A percentile compares a stretch with the other conserved stretches of the same genome.
Evolutionary conservation across 2,888 invertebrate genomes (phyloP).

Genomic region (Lutraria lutraria): DNA sequence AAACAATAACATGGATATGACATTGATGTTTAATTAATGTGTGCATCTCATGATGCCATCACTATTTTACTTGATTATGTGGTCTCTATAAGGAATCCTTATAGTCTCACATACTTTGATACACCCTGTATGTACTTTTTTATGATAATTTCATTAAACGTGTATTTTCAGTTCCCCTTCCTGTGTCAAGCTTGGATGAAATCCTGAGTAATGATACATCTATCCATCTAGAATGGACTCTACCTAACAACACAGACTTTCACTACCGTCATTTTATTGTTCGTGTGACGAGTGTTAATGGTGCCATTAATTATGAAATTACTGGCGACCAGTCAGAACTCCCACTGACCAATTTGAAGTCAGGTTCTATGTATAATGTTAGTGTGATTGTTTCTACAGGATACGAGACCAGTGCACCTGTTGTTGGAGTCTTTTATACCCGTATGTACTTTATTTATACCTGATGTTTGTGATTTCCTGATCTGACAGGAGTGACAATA

Average conservation of each 20-base stretch:
- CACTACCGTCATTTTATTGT: constrained; percentile 48
- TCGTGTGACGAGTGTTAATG: constrained; percentile 39
- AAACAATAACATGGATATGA: too few relatives aligned
- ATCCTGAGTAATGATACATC: constrained; percentile 48
- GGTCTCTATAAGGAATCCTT: too few relatives aligned
- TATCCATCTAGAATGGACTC: constrained; percentile 58
- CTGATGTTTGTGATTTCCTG: neutral
- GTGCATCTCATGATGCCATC: too few relatives aligned
- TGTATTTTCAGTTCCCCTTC: constrained; percentile 57
- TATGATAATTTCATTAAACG: neutral
- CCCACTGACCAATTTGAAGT: constrained; percentile 63
- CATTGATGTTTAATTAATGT: too few relatives aligned
- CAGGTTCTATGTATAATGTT: constrained; percentile 74
- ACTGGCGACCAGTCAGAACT: constrained; percentile 49
- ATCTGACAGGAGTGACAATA: too few relatives aligned
- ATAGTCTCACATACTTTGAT: too few relatives aligned
- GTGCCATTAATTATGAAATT: constrained; percentile 32
- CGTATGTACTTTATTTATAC: constrained; percentile 61
- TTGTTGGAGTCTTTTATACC: constrained; percentile 66
- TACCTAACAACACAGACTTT: constrained; percentile 43
- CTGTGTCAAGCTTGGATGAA: constrained; percentile 55
- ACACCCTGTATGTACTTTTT: too few relatives aligned
- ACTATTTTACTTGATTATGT: too few relatives aligned
- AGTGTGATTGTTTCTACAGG: constrained; percentile 68
- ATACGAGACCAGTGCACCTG: constrained; percentile 71